A percentile compares a stretch with the other conserved stretches of the same genome.
Conservation (phyloP, 2,888 invertebrate genomes). For the Drosophila prolongata region DNA sequence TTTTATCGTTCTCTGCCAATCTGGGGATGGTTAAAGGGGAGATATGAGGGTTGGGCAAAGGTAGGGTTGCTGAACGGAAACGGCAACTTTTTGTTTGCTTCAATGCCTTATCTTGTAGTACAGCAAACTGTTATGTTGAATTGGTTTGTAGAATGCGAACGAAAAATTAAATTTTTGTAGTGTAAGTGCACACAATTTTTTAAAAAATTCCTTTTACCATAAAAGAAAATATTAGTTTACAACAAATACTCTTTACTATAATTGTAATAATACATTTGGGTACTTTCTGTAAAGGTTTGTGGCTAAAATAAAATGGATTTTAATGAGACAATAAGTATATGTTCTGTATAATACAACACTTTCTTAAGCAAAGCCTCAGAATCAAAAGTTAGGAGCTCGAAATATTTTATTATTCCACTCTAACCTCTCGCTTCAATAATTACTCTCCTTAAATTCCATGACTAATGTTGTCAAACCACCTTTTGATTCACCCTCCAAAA, state of each 20-base stretch:
- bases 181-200: too few species aligned
- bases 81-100: slow-evolving; percentile 64
- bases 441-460: slow-evolving; percentile 38
- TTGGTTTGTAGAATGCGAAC: neutral
- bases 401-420: slow-evolving; percentile 29
- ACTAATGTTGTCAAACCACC: slow-evolving; percentile 45
- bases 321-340: too few species aligned
- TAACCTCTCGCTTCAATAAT: slow-evolving; percentile 34
- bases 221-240: too few species aligned
- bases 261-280: too few species aligned
- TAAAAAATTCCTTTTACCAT: too few species aligned
- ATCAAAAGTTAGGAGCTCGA: slow-evolving; percentile 23
- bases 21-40: slow-evolving; percentile 23
- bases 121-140: slow-evolving; percentile 5
- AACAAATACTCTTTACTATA: too few species aligned
- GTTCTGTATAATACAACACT: too few species aligned
- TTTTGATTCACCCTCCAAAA: slow-evolving; percentile 18
- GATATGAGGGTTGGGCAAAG: neutral
- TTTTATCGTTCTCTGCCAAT: slow-evolving; percentile 67
- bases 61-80: slow-evolving; percentile 63
- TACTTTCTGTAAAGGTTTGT: too few species aligned
- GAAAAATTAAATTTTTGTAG: neutral
- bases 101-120: slow-evolving; percentile 45
- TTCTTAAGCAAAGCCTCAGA: neutral
- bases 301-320: too few species aligned